Percentiles rank a stretch among this genome's conserved stretches.
Evolutionary conservation across 2,888 invertebrate species (phyloP).

Genomic region (Harpalus rubripes): DNA sequence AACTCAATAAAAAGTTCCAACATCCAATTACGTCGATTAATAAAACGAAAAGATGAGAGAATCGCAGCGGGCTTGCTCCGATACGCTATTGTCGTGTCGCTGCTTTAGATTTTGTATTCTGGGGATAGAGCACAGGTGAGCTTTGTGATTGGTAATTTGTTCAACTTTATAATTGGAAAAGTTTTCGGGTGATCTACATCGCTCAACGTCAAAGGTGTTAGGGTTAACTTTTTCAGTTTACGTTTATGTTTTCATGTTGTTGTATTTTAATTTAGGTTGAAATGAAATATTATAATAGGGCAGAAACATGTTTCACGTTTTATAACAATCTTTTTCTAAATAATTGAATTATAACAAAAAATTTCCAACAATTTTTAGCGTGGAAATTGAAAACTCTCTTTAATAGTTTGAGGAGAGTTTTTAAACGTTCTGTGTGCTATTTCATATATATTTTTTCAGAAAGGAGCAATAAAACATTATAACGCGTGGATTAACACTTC

Average conservation of each 20-base stretch:
- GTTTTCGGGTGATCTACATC: slow-evolving; percentile 18
- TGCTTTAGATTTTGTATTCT: slow-evolving; percentile 21
- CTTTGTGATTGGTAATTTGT: slow-evolving; percentile 32
- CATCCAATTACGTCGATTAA: slow-evolving; percentile 56
- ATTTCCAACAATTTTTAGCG: no score
- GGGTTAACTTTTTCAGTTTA: slow-evolving; percentile 20
- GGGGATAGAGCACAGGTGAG: slow-evolving; percentile 25
- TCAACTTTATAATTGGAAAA: slow-evolving; percentile 38
- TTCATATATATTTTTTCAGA: no score
- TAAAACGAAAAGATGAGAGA: slow-evolving; percentile 53
- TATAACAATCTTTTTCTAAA: no score
- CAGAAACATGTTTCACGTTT: no score
- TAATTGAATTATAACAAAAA: no score
- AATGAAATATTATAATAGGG: neutral
- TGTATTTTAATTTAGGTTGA: slow-evolving; percentile 12
- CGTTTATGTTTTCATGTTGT: slow-evolving; percentile 24
- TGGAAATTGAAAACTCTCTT: no score
- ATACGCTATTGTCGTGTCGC: neutral
- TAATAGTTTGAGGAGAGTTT: no score
- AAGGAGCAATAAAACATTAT: no score
- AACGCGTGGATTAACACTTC: no score
- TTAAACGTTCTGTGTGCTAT: no score
- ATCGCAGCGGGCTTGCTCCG: slow-evolving; percentile 26
- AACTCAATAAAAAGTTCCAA: slow-evolving; percentile 55
- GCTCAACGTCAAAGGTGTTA: slow-evolving; percentile 17